phyloP scores from a whole-genome alignment of 2,113 vertebrate genomes.

The Bombycilla garrulus region DNA sequence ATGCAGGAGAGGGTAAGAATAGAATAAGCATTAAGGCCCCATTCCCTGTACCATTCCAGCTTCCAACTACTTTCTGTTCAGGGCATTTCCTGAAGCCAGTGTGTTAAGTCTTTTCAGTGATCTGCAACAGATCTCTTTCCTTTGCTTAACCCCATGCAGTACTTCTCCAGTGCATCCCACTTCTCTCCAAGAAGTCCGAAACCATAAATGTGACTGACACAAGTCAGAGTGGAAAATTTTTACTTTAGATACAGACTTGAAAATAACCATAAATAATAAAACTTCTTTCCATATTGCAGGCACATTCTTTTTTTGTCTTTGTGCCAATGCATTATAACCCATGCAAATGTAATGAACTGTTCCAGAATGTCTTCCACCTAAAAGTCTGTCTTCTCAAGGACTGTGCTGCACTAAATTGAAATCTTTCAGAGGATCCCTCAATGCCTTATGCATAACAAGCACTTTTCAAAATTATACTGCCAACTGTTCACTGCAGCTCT shows the following conservation, averaged over 20 bases:
- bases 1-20: not conserved
- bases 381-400: not conserved
- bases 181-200: not conserved
- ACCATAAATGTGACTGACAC: not conserved
- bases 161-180: not conserved
- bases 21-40: not conserved
- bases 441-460: not conserved
- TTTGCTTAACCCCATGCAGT: not conserved
- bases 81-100: not conserved
- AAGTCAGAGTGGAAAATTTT: not conserved
- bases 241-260: not conserved
- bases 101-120: not conserved
- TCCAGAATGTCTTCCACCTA: not conserved
- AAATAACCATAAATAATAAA: not conserved
- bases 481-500: not conserved
- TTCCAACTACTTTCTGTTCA: not conserved
- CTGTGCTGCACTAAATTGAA: not conserved
- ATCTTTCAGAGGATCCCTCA: not conserved
- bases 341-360: not conserved
- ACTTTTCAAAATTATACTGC: slow-evolving; percentile 26
- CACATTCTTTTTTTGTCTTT: not conserved
- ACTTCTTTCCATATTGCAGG: not conserved
- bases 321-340: not conserved
- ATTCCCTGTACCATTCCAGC: not conserved
- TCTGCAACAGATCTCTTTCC: not conserved